Conservation (phyloP, 2,888 invertebrate genomes). For the Apamea epomidion region DNA sequence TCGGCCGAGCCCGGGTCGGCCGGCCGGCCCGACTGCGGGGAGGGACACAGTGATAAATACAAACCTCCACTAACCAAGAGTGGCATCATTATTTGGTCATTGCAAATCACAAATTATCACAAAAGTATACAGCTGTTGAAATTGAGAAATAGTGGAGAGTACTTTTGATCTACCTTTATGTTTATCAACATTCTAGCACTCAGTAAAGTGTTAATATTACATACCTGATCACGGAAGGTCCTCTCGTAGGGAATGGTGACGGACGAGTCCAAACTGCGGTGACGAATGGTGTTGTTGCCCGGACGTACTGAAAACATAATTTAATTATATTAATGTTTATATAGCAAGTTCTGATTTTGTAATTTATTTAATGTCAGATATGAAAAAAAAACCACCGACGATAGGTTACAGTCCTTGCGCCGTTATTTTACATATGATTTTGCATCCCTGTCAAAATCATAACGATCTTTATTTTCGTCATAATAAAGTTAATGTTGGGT, state of each 20-base stretch:
- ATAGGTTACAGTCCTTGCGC: neutral
- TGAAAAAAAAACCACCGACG: neutral
- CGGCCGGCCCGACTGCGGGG: constrained; percentile 86
- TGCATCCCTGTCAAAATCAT: neutral
- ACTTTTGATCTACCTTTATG: neutral
- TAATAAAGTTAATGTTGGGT: neutral
- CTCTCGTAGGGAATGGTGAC: constrained; percentile 96
- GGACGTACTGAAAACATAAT: constrained; percentile 89
- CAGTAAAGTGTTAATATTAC: neutral
- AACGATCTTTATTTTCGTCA: neutral
- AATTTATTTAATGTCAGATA: neutral
- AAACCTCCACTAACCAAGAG: too few relatives aligned
- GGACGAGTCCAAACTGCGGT: constrained; percentile 93
- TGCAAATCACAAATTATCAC: neutral
- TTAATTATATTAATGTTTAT: neutral
- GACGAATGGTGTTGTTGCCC: constrained; percentile 92
- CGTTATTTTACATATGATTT: neutral
- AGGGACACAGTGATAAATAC: too few relatives aligned
- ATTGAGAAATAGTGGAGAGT: neutral
- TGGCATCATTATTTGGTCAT: neutral
- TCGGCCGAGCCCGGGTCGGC: constrained; percentile 87
- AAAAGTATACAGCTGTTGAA: neutral
- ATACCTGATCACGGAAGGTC: constrained; percentile 93
- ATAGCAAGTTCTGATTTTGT: neutral
- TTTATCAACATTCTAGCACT: too few relatives aligned